A percentile compares a stretch with the other conserved stretches of the same genome.
phyloP scores from a whole-genome alignment of 2,113 vertebrate species.

The Oreochromis tanganicae region DNA sequence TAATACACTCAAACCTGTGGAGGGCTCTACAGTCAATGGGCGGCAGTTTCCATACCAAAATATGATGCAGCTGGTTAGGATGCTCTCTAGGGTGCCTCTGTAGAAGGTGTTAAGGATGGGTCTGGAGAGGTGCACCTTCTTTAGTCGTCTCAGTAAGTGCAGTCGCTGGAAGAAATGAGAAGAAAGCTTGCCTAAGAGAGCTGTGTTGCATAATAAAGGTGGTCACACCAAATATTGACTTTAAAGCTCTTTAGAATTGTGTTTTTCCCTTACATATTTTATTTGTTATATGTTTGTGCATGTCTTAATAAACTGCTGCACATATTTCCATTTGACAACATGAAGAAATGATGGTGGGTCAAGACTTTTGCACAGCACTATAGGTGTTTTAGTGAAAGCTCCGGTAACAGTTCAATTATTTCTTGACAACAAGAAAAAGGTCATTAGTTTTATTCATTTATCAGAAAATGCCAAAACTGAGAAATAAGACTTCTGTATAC shows the following conservation, averaged over 20 bases:
- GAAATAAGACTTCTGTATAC: neutral
- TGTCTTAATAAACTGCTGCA: neutral
- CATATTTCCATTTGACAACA: neutral
- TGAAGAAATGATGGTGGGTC: neutral
- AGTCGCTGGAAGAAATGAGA: neutral
- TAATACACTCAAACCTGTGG: neutral
- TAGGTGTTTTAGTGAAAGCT: neutral
- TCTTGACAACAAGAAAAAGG: neutral
- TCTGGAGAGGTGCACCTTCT: fast-evolving
- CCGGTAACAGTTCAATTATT: neutral
- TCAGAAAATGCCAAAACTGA: neutral
- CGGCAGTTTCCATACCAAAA: neutral
- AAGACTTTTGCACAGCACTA: neutral
- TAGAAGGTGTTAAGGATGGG: neutral
- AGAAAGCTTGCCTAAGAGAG: neutral
- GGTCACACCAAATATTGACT: neutral
- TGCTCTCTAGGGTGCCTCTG: neutral
- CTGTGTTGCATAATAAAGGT: neutral
- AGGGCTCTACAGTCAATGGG: fast-evolving
- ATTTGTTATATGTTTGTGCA: fast-evolving
- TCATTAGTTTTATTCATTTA: neutral
- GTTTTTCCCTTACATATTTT: neutral
- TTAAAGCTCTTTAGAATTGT: neutral
- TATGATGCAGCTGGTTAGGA: neutral
- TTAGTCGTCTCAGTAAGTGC: neutral